phyloP scores from a whole-genome alignment of 2,113 vertebrate species.

The human region GRCh38 chr7:108264501-108265000 shows the following conservation, averaged over 20 bases:
- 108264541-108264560: background rate
- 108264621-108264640: background rate
- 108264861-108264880: background rate
- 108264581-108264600: background rate
- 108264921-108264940: background rate
- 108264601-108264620: background rate
- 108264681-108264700: background rate
- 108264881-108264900: background rate
- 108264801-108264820: slow-evolving; percentile 18
- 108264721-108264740: background rate
- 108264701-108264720: background rate
- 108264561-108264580: background rate
- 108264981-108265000: background rate
- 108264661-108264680: background rate
- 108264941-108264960: background rate
- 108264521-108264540: background rate
- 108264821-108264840: background rate
- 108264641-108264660: background rate
- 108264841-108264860: background rate
- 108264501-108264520: slow-evolving; percentile 29
- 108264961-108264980: background rate
- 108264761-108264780: background rate
- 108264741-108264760: background rate
- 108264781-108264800: background rate
- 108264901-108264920: background rate